Evolutionary conservation across 2,888 invertebrate species (phyloP).

Genomic region (Cylloceria caligata): DNA sequence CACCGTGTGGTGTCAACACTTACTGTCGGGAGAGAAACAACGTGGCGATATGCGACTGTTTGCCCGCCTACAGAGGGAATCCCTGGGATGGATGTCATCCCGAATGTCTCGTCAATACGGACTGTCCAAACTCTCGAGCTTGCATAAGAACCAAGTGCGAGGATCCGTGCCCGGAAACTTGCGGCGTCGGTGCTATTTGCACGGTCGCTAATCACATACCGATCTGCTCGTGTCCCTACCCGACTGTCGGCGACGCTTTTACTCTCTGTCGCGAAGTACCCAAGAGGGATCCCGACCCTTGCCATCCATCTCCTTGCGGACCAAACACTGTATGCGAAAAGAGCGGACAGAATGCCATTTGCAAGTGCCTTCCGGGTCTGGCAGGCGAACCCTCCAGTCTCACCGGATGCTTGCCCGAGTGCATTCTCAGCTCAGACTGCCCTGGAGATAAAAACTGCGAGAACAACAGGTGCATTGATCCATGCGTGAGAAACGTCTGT

Average conservation of each 20-base stretch:
- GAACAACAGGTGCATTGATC: constrained; percentile 92
- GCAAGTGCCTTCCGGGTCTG: constrained; percentile 84
- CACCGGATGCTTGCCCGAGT: constrained; percentile 85
- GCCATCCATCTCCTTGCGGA: constrained; percentile 85
- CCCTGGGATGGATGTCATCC: constrained; percentile 87
- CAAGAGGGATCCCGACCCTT: constrained; percentile 80
- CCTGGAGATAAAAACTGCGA: constrained; percentile 93
- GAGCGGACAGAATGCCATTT: constrained; percentile 82
- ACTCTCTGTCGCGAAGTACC: constrained; percentile 85
- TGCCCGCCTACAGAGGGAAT: constrained; percentile 89
- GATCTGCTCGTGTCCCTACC: constrained; percentile 89
- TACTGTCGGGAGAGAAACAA: constrained; percentile 89
- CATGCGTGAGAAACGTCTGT: constrained; percentile 92
- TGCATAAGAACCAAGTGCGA: constrained; percentile 89
- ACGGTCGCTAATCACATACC: constrained; percentile 91
- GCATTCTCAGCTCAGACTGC: constrained; percentile 89
- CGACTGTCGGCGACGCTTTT: constrained; percentile 92
- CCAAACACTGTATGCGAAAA: constrained; percentile 85
- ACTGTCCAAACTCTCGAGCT: constrained; percentile 88
- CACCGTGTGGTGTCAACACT: constrained; percentile 89
- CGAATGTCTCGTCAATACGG: constrained; percentile 91
- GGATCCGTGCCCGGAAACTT: constrained; percentile 91
- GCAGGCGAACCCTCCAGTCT: constrained; percentile 84
- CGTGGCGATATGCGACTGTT: constrained; percentile 89
- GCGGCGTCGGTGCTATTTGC: constrained; percentile 90